phyloP scores from a whole-genome alignment of 2,797 vertebrate species.

The Ceyx erithaca region DNA sequence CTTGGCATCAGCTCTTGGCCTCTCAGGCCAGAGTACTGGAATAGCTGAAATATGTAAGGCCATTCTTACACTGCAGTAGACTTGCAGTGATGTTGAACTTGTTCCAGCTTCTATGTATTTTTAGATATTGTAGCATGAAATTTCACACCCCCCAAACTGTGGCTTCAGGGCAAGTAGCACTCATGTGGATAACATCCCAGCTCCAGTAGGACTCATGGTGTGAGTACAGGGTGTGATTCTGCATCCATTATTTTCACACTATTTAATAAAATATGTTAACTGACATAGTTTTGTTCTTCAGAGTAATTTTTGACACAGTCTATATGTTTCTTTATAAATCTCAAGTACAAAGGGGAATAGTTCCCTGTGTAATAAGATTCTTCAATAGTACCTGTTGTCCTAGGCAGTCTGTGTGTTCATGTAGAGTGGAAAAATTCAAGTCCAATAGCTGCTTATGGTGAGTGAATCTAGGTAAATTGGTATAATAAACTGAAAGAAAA shows the following conservation, averaged over 20 bases:
- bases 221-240: neutral
- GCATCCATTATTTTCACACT: neutral
- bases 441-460: neutral
- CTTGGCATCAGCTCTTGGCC: neutral
- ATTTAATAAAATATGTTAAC: neutral
- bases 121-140: neutral
- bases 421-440: neutral
- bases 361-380: neutral
- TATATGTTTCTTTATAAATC: neutral
- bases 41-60: neutral
- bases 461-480: neutral
- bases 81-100: neutral
- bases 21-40: neutral
- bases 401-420: neutral
- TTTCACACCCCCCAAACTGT: neutral
- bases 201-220: rapidly evolving
- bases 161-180: neutral
- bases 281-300: neutral
- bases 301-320: neutral
- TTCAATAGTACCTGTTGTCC: neutral
- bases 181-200: neutral
- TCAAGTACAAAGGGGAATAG: neutral
- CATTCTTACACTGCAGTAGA: neutral
- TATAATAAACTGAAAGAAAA: neutral
- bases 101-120: constrained; percentile 39